phyloP scores from a whole-genome alignment of 2,888 invertebrate species.

The Linnaemya vulpina region DNA sequence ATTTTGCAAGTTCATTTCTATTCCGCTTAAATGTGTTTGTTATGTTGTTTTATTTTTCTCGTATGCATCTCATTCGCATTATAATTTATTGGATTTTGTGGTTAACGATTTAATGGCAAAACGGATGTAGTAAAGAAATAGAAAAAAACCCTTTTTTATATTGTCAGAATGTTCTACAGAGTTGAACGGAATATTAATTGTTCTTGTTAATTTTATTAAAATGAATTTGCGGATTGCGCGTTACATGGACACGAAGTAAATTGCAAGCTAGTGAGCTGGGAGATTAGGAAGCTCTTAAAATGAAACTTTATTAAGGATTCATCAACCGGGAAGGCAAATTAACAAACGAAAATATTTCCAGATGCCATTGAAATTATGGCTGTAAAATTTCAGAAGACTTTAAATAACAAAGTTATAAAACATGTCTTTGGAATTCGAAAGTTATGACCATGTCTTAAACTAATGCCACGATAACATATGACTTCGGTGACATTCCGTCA shows the following conservation, averaged over 20 bases:
- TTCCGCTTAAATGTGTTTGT: conserved; percentile 56
- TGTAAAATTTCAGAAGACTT: too few relatives aligned
- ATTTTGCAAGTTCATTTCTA: conserved; percentile 68
- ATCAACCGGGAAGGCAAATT: background rate
- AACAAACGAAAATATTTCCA: background rate
- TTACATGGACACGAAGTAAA: conserved; percentile 27
- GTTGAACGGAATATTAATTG: conserved; percentile 59
- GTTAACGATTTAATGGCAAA: conserved; percentile 54
- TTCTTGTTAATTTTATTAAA: conserved; percentile 58
- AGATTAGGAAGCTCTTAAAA: conserved; percentile 29
- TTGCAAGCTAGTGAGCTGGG: conserved; percentile 13
- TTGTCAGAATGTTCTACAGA: conserved; percentile 32
- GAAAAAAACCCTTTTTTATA: background rate
- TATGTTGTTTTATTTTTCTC: conserved; percentile 41
- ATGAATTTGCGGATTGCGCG: conserved; percentile 51
- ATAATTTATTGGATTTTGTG: conserved; percentile 68
- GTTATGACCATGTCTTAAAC: too few relatives aligned
- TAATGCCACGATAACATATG: too few relatives aligned
- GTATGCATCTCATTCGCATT: conserved; percentile 51
- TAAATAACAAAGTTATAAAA: too few relatives aligned
- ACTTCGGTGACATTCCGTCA: too few relatives aligned
- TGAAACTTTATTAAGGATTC: conserved; percentile 5
- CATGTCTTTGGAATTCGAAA: too few relatives aligned
- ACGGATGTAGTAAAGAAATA: conserved; percentile 17
- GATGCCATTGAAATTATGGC: background rate